These are phyloP conservation scores for Acrocephalus arundinaceus DNA, from an alignment of 2,113 vertebrate genomes.

Conservation along the genomic window DNA sequence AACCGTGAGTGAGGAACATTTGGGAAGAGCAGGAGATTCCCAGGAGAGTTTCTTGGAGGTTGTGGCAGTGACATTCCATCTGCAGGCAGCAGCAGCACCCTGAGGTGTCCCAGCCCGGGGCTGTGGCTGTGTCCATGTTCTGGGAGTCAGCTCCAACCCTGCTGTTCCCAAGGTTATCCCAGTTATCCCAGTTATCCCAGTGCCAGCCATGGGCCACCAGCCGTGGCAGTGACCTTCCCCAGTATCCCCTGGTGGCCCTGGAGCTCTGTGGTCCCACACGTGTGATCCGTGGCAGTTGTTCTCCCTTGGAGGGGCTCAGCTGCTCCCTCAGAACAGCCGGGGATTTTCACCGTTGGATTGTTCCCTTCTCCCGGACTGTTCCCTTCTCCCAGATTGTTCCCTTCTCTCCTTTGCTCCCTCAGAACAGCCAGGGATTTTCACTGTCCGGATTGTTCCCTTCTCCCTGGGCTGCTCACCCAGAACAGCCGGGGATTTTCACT, in stretches of 20 bases:
- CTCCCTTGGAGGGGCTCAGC: neutral
- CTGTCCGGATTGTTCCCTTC: too few relatives aligned
- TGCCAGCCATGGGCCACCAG: neutral
- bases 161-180: neutral
- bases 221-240: fast-evolving
- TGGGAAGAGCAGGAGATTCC: neutral
- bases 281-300: neutral
- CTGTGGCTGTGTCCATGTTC: neutral
- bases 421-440: too few relatives aligned
- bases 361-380: neutral
- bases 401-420: neutral
- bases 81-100: neutral
- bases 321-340: neutral
- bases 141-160: neutral
- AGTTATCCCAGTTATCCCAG: neutral
- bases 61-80: fast-evolving
- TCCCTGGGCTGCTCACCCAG: neutral
- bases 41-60: neutral
- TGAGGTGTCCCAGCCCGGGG: neutral
- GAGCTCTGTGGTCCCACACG: neutral
- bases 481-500: too few relatives aligned
- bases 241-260: neutral
- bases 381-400: too few relatives aligned
- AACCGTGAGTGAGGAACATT: fast-evolving
- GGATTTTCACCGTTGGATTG: neutral